Percentiles rank a stretch among this genome's conserved stretches.
phyloP scores from a whole-genome alignment of 2,797 vertebrate genomes.

The Fundulus diaphanus region DNA sequence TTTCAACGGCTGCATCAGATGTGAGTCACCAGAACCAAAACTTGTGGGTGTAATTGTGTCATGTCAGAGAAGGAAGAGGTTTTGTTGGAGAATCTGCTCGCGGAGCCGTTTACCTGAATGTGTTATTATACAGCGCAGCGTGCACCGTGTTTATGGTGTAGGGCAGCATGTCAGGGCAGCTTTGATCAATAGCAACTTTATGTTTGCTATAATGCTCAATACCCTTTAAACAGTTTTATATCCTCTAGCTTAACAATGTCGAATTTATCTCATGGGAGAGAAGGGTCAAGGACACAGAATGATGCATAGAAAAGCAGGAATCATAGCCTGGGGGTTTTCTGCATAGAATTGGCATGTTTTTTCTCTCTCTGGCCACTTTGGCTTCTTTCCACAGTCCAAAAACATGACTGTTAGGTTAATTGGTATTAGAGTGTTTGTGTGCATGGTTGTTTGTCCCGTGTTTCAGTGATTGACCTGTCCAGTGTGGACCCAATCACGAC shows the following conservation, averaged over 20 bases:
- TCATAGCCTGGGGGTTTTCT: too few species aligned
- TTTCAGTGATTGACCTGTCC: too few species aligned
- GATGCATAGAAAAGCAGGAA: too few species aligned
- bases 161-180: background rate
- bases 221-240: background rate
- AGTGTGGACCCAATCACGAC: too few species aligned
- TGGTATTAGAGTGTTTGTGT: too few species aligned
- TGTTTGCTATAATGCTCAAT: background rate
- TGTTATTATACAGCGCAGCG: slow-evolving; percentile 1
- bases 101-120: slow-evolving; percentile 18
- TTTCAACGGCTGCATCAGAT: slow-evolving; percentile 20
- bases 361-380: too few species aligned
- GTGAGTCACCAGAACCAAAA: slow-evolving; percentile 34
- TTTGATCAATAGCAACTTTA: slow-evolving; percentile 5
- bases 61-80: slow-evolving; percentile 20
- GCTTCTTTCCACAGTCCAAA: too few species aligned
- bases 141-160: background rate
- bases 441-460: too few species aligned
- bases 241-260: background rate
- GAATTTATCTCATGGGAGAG: background rate
- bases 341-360: too few species aligned
- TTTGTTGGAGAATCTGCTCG: slow-evolving; percentile 8
- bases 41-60: slow-evolving; percentile 42
- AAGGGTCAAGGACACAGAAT: background rate
- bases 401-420: too few species aligned